phyloP scores from a whole-genome alignment of 2,797 vertebrate genomes.

The Enteromius mattozi region DNA sequence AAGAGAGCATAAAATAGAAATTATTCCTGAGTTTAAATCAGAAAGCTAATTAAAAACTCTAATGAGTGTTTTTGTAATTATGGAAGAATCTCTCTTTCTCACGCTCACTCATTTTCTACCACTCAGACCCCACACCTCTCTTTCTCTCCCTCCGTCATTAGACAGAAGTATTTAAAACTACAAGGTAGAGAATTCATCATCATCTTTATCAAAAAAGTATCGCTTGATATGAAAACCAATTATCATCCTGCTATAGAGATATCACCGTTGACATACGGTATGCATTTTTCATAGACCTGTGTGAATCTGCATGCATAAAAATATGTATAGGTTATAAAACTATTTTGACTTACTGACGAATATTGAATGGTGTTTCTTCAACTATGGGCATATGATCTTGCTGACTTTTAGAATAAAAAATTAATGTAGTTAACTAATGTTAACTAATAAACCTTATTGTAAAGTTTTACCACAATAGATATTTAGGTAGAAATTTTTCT shows the following conservation, averaged over 20 bases:
- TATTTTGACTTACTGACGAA: not conserved
- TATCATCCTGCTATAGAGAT: conserved; percentile 15
- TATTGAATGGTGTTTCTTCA: not conserved
- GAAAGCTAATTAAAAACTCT: conserved; percentile 64
- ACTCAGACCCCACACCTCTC: conserved; percentile 11
- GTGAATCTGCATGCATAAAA: not conserved
- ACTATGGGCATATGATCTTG: not conserved
- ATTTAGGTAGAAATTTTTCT: too few species aligned
- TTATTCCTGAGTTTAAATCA: conserved; percentile 60
- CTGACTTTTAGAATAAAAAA: not conserved
- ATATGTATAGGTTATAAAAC: not conserved
- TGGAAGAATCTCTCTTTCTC: conserved; percentile 38
- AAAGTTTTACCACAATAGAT: too few species aligned
- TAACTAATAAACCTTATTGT: too few species aligned
- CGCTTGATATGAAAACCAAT: conserved; percentile 13
- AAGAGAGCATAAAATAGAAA: conserved; percentile 61
- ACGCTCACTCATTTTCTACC: not conserved
- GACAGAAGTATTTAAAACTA: conserved; percentile 29
- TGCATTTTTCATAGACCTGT: not conserved
- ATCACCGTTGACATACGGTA: not conserved
- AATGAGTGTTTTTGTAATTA: conserved; percentile 63
- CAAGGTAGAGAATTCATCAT: conserved; percentile 35
- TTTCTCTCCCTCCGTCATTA: conserved; percentile 15
- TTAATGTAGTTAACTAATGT: too few species aligned
- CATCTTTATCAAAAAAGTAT: conserved; percentile 10